Base-by-base conservation (phyloP, 2,797 vertebrate species). In the Mus caroli region DNA sequence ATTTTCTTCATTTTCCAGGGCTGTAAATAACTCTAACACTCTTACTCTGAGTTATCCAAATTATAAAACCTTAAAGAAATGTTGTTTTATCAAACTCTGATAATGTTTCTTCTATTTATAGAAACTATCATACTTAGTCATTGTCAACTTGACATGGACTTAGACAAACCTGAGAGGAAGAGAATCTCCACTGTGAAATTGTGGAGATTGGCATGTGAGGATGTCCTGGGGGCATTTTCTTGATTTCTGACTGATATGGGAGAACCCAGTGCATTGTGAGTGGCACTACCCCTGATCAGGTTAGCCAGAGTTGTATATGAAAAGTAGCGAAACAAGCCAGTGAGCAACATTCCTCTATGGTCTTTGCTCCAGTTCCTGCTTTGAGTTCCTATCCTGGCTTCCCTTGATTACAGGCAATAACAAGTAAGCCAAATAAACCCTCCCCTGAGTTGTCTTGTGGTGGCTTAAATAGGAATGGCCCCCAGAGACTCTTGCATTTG, bases 1-100 rank as follows among this genome's bases (percentile, higher is more conserved):
- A 60, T 73, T 94, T 94, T 31, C 60, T n/a, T 60, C 84, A 71
- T 86, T 67, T 97, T 90, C 60, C 77, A 93, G 37, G 37, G 77
- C 60, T 40, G 34, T 62, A 95, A 79, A 86, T 22, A 92, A 92
- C 88, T 89, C 75, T 92, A 52, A 77, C 12, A 90, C 15, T 43
- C 64, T 1, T 62, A 37, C 14, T 77, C 28, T 88, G 56, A 34
- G 56, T 83, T 76, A 69, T 69, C 84, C 95, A 62, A 87, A 56
- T 40, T 90, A 92, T 60, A 86, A 92, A 86, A 94, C 67, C 31
- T 37, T 31, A 52, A 62, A 43, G 7, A 73, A 82, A 94, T 91
- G 34, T 26, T 52, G n/a, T 92, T 90, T 77, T 77, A 92, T 92
- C 75, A 95, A 88, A 89, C 17, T 71, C 96, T 76, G 24, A 64